Evolutionary conservation across 2,797 vertebrate genomes (phyloP).

Genomic region (Bothrops alternatus): DNA sequence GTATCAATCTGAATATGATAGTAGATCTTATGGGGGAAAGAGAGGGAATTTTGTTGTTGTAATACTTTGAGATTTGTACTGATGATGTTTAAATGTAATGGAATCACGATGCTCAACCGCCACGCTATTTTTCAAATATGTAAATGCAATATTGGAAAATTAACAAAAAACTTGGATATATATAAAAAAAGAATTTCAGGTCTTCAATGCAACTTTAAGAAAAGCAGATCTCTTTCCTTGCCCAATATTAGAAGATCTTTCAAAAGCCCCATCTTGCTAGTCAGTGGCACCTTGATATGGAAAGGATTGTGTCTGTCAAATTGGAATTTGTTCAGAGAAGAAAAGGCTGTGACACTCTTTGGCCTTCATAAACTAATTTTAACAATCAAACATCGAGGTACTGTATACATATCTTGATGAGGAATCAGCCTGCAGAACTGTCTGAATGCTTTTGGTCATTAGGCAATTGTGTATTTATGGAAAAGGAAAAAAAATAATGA

Average conservation of each 20-base stretch:
- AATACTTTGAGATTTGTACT: too few relatives aligned
- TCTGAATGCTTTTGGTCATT: not conserved
- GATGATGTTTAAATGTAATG: too few relatives aligned
- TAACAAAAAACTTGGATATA: too few relatives aligned
- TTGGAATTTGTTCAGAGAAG: not conserved
- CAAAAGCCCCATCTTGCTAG: not conserved
- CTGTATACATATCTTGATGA: not conserved
- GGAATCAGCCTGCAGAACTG: not conserved
- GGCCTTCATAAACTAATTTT: not conserved
- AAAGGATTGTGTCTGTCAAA: not conserved
- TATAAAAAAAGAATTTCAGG: too few relatives aligned
- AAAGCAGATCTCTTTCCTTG: not conserved
- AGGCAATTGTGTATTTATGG: not conserved
- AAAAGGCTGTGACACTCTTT: not conserved
- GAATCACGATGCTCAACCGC: too few relatives aligned
- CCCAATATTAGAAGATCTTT: not conserved
- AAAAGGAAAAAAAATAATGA: not conserved
- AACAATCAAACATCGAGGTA: not conserved
- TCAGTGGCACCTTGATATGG: not conserved
- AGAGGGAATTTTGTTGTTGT: too few relatives aligned
- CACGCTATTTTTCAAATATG: too few relatives aligned
- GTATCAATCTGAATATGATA: too few relatives aligned
- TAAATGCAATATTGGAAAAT: too few relatives aligned
- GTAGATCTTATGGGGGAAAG: too few relatives aligned
- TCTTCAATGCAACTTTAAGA: not conserved